Percentiles rank a stretch among this genome's conserved stretches.
Conservation (phyloP, 2,888 invertebrate species). For the Gymnocheta viridis region DNA sequence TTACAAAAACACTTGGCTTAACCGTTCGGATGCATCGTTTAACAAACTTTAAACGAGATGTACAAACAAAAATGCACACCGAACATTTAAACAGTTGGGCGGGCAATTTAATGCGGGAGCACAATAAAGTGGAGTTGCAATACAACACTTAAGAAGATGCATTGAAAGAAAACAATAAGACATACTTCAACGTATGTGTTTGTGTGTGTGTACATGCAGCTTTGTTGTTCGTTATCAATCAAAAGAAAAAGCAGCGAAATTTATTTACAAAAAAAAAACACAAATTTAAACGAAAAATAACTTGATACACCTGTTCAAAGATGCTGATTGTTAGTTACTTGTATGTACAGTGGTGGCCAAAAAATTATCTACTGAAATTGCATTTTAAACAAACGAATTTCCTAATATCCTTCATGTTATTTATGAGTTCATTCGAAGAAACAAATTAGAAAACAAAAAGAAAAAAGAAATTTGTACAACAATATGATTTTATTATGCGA, state of each 20-base stretch:
- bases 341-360: not conserved
- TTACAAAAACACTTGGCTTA: conserved; percentile 31
- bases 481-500: too few relatives aligned
- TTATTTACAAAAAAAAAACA: not conserved
- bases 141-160: conserved; percentile 6
- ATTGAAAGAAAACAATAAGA: conserved; percentile 27
- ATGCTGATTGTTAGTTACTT: conserved; percentile 44
- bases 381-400: not conserved
- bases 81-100: not conserved
- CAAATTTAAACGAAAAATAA: not conserved
- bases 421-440: not conserved
- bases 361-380: not conserved
- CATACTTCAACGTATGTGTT: conserved; percentile 18
- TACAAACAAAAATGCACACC: conserved; percentile 10
- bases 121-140: conserved; percentile 6
- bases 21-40: conserved; percentile 28
- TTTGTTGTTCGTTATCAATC: conserved; percentile 61
- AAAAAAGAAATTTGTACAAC: too few relatives aligned
- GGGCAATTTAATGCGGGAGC: conserved; percentile 19
- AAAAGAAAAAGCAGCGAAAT: conserved; percentile 25
- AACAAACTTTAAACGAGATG: conserved; percentile 38
- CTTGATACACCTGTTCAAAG: conserved; percentile 65
- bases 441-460: too few relatives aligned
- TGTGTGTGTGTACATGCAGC: not conserved
- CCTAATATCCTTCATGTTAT: not conserved